These are phyloP conservation scores for Apolygus lucorum DNA, from an alignment of 1,140 invertebrate genomes.

Conservation along the genomic window DNA sequence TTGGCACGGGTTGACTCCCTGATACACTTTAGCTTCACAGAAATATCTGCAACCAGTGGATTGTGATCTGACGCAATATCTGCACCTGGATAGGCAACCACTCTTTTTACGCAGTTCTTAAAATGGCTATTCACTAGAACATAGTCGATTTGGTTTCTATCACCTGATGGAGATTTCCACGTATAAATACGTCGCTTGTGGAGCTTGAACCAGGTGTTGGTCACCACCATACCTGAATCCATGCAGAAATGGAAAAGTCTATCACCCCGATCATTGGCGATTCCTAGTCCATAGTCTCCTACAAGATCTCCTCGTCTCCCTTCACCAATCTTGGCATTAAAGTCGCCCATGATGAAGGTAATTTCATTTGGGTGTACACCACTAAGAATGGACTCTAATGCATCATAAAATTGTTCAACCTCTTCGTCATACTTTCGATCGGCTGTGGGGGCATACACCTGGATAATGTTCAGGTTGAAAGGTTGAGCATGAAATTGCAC, in stretches of 20 bases:
- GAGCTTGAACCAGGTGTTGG: background rate
- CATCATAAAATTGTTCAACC: conserved; percentile 22
- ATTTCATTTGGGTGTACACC: conserved; percentile 4
- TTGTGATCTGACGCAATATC: conserved; percentile 1
- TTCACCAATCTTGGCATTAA: conserved; percentile 20
- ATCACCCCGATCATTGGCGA: conserved; percentile 13
- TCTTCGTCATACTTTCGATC: conserved; percentile 17
- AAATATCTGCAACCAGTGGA: conserved; percentile 1
- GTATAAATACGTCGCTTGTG: background rate
- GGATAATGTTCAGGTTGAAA: conserved; percentile 19
- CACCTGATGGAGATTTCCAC: background rate
- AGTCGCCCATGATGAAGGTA: conserved; percentile 24
- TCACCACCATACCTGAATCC: background rate
- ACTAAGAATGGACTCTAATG: conserved; percentile 7
- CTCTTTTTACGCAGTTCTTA: too few species aligned
- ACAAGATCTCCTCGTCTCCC: background rate
- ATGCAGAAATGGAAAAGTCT: conserved; percentile 24
- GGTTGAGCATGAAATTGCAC: conserved; percentile 4
- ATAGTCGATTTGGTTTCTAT: conserved; percentile 1
- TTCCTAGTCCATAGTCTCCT: conserved; percentile 20
- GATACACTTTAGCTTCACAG: background rate
- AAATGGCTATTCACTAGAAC: background rate
- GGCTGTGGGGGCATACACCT: conserved; percentile 23
- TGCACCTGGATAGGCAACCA: background rate
- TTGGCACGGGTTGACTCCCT: background rate